Base-by-base conservation (phyloP, 2,888 invertebrate species). In the Keiferia lycopersicella region DNA sequence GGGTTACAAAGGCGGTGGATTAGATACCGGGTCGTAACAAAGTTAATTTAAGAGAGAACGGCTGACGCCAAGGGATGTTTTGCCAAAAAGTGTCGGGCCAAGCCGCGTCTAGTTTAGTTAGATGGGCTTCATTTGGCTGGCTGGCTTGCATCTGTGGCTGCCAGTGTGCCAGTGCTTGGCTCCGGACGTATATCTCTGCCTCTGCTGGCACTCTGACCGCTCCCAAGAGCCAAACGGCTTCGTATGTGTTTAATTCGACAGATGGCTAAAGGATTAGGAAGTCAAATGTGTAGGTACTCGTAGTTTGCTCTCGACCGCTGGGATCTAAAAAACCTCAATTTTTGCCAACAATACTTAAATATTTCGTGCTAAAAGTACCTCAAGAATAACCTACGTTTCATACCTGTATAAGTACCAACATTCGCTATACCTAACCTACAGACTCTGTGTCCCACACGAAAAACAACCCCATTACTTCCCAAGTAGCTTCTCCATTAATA, bases 91-190 rank as follows among this genome's bases (percentile, higher is more conserved):
- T 63, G 58, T 48, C 65, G 66, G 66, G 78, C 76, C 76, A 77
- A 76, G 70, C 66, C 69, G 67, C 68, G 74, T 72, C 67, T 68
- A 74, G 74, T 75, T 76, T 67, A 75, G 73, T 76, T 77, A 79
- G 78, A 83, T 81, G 78, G 73, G 76, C 74, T 80, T 80, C 69
- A 84, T 86, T 86, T 86, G 84, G 84, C 82, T 77, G 72, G 72
- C 74, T n/a, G 75, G 71, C 72, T 68, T 73, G 71, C 80, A 83
- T 80, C 79, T 83, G 82, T 68, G 75, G 71, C 71, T 70, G 67
- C 64, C 45, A 45, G 45, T 45, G 45, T 67, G 34, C 34, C 34
- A 65, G 67, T 77, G 80, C 79, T 86, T 87, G 86, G 86, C 86
- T 66, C 69, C 65, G 69, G 69, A 69, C 68, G 72, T 68, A 73